A percentile compares a stretch with the other conserved stretches of the same genome.
phyloP scores from a whole-genome alignment of 1,140 invertebrate genomes.

The Penaeus indicus region DNA sequence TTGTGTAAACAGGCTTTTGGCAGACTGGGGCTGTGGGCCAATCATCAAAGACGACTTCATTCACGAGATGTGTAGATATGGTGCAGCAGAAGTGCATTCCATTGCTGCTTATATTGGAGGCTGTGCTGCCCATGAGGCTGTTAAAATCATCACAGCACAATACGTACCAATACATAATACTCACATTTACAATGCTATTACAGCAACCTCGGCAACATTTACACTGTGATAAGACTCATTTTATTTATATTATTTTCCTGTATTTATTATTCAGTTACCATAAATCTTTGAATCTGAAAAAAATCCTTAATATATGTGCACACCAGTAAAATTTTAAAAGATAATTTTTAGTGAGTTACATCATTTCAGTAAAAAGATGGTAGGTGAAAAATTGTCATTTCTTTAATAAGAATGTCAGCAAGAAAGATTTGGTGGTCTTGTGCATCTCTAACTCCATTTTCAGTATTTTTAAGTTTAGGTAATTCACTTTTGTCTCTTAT shows the following conservation, averaged over 20 bases:
- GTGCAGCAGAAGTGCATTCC: slow-evolving; percentile 93
- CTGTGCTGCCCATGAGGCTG: slow-evolving; percentile 93
- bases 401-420: too few relatives aligned
- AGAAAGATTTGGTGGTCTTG: too few relatives aligned
- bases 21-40: slow-evolving; percentile 84
- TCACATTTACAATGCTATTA: slow-evolving; percentile 95
- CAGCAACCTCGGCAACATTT: slow-evolving; percentile 83
- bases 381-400: too few relatives aligned
- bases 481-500: too few relatives aligned
- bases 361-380: too few relatives aligned
- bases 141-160: slow-evolving; percentile 97
- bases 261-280: background rate
- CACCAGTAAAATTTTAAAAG: too few relatives aligned
- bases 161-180: slow-evolving; percentile 97
- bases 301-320: too few relatives aligned
- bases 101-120: slow-evolving; percentile 95
- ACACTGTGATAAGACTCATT: slow-evolving; percentile 69
- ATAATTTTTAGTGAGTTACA: too few relatives aligned
- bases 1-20: slow-evolving; percentile 83
- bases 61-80: slow-evolving; percentile 95
- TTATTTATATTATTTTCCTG: background rate
- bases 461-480: too few relatives aligned
- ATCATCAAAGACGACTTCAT: slow-evolving; percentile 92
- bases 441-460: too few relatives aligned
- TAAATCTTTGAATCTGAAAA: background rate